Base-by-base conservation (phyloP, 1,140 invertebrate genomes). In the Aphaenogaster floridana region DNA sequence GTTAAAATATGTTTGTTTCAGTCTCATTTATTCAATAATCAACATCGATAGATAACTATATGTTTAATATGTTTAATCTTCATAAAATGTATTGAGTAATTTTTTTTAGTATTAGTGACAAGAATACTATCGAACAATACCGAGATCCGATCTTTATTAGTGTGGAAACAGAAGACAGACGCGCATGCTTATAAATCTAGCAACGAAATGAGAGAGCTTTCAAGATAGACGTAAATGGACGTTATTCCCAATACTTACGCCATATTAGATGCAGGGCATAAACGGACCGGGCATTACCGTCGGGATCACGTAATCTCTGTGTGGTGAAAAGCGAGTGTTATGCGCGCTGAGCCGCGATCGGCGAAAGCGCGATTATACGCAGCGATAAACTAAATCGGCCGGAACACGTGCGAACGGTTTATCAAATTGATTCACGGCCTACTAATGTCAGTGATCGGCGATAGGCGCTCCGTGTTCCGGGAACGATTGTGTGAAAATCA, bases 391-490 rank as follows among this genome's bases (percentile, higher is more conserved):
- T 85, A 87, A 84, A 87, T 87, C 80, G 80, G 28, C 57, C 80
- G 80, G 57, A 76, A 87, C 86, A 66, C 69, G 80, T 74, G 86
- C 86, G 50, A 76, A 85, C 80, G 80, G 68, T 87, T 87, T 64
- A 87, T 87, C 86, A 84, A 80, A 85, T 85, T 87, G 86, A 87
- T 87, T 87, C 86, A 85, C 66, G 66, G 50, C 61, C 52, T 79
- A 72, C 68, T 87, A 87, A 87, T 87, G 86, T 76, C 80, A 87
- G 80, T 87, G 69, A 87, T 87, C 86, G 69, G 50, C 86, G 69
- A 64, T 84, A 85, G 68, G 80, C 68, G n/a, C 74, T 50, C 68
- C 68, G 66, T 61, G 86, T 87, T 84, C 80, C 78, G 79, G 48
- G 66, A 63, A 87, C 48, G 80, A 85, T 85, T 63, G 86, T 50